Percentiles rank a stretch among this genome's conserved stretches.
These are phyloP conservation scores for Coptotermes formosanus DNA, from an alignment of 1,140 invertebrate species.

Conservation along the genomic window DNA sequence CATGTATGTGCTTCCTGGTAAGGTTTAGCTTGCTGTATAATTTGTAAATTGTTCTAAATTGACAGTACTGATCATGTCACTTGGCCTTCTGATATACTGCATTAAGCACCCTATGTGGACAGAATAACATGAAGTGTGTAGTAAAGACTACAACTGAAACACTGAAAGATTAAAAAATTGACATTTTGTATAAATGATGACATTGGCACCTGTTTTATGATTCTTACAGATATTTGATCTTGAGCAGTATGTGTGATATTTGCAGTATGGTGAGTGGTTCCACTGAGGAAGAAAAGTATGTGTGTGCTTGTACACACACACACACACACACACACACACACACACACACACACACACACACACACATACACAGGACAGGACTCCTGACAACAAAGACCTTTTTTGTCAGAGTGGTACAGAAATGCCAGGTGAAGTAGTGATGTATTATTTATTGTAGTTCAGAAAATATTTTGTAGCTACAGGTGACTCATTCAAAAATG, in stretches of 20 bases:
- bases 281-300: background rate
- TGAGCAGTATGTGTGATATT: background rate
- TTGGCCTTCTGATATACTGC: background rate
- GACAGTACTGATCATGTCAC: background rate
- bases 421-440: too few relatives aligned
- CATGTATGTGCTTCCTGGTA: background rate
- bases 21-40: background rate
- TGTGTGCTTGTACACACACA: too few relatives aligned
- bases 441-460: too few relatives aligned
- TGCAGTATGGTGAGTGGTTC: background rate
- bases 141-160: background rate
- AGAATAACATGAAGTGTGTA: background rate
- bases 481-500: too few relatives aligned
- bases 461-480: too few relatives aligned
- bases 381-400: too few relatives aligned
- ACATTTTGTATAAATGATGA: background rate
- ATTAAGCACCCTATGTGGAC: background rate
- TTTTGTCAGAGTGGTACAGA: too few relatives aligned
- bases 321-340: too few relatives aligned
- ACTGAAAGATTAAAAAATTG: background rate
- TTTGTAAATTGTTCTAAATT: background rate
- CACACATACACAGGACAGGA: too few relatives aligned
- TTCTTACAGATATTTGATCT: background rate
- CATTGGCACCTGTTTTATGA: background rate
- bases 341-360: too few relatives aligned